Base-by-base conservation (phyloP, 1,140 invertebrate species). In the Psix sp. region DNA sequence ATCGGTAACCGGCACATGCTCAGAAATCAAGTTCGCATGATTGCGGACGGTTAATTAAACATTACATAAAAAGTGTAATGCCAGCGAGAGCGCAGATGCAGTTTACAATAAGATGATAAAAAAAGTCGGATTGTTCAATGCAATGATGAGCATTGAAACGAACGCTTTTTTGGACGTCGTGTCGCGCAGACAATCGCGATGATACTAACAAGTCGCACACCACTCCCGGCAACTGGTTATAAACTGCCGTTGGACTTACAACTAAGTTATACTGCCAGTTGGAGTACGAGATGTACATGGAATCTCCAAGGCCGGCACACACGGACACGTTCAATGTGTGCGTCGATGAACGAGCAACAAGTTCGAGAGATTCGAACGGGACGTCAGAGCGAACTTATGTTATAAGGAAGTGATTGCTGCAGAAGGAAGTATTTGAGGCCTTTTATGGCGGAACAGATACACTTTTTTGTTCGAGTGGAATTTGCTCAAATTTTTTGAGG, bases 301-400 rank as follows among this genome's bases (percentile, higher is more conserved):
- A 72, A 57, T 56, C 39, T 38, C 51, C 67, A 72, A 72, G 67
- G 67, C 63, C 67, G 67, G 33, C 59, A 51, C 51, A 51, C 67
- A 57, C 20, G 15, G 10, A 17, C 38, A 38, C 2, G 0, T 14
- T 24, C 15, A 6, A 17, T 63, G 67, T 57, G 51, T 63, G 59
- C 13, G 67, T 63, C 20, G 5, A 54, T 16, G 54, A 17, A 51
- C 46, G 31, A 54, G 42, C 66, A 71, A 70, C 56, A 56, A 52
- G 66, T 52, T 71, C 40, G 11, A 33, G 13, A 52, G 46, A 52
- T 45, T 33, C 46, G 46, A 68, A 52, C 46, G 54, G 35, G 35
- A 49, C 13, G 49, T 39, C 15, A n/a, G 35, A 11, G 21, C n/a
- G 36, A 15, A 35, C 43, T 39, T 56, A 42, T 54, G 49, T 54